These are phyloP conservation scores for Amblyopsis hoosieri DNA, from an alignment of 2,797 vertebrate genomes.

Conservation along the genomic window DNA sequence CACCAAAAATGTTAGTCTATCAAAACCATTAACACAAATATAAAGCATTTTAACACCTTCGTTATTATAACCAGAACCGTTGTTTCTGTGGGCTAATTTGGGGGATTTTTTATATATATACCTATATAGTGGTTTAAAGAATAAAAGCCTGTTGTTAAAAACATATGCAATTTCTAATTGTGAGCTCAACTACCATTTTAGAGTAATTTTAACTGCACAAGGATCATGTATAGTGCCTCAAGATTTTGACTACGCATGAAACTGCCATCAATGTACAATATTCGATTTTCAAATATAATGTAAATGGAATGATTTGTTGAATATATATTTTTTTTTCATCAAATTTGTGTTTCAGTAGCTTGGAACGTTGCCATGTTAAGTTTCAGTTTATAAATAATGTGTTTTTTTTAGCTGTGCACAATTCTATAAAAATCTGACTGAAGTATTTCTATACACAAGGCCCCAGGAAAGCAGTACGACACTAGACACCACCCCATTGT, in stretches of 20 bases:
- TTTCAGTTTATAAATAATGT: conserved; percentile 49
- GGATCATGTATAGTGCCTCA: conserved; percentile 12
- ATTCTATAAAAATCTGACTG: conserved; percentile 42
- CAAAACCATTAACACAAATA: conserved; percentile 17
- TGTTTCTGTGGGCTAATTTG: conserved; percentile 14
- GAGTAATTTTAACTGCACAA: conserved; percentile 3
- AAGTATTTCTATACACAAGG: conserved; percentile 43
- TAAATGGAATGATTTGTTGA: conserved; percentile 11
- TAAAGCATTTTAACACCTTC: conserved; percentile 44
- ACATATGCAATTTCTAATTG: not conserved
- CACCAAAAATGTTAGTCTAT: conserved; percentile 25
- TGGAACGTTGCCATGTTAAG: not conserved
- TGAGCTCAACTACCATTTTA: conserved; percentile 6
- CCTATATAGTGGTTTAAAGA: not conserved
- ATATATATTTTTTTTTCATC: not conserved
- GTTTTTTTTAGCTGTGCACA: conserved; percentile 40
- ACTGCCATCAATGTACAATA: not conserved
- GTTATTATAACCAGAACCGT: conserved; percentile 27
- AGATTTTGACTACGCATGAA: conserved; percentile 23
- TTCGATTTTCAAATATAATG: conserved; percentile 5
- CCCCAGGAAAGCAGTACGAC: conserved; percentile 54
- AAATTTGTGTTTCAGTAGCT: not conserved
- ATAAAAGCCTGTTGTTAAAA: not conserved
- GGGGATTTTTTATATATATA: conserved; percentile 2
- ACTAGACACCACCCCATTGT: conserved; percentile 54